phyloP scores from a whole-genome alignment of 1,140 invertebrate genomes.

The Drosophila lini region DNA sequence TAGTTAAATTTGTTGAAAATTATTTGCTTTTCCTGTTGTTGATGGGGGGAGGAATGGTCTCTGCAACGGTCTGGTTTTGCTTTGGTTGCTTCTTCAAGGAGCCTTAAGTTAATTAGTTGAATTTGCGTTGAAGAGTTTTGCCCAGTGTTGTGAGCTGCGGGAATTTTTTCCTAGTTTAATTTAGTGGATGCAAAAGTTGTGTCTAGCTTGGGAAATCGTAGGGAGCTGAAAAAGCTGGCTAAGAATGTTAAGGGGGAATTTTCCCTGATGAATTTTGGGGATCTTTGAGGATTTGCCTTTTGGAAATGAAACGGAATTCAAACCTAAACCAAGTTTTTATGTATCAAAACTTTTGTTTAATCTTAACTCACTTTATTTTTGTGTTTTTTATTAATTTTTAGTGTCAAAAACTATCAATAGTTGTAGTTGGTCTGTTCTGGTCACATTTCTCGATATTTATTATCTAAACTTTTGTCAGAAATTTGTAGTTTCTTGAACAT shows the following conservation, averaged over 20 bases:
- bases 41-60: conserved; percentile 15
- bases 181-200: conserved; percentile 56
- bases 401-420: background rate
- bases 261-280: background rate
- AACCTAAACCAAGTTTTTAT: background rate
- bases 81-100: conserved; percentile 43
- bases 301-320: background rate
- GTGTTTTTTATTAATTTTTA: background rate
- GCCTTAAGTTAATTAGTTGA: conserved; percentile 68
- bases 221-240: background rate
- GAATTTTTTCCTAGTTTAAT: conserved; percentile 62
- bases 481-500: background rate
- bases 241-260: background rate
- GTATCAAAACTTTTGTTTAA: background rate
- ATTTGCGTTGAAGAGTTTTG: conserved; percentile 57
- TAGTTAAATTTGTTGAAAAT: conserved; percentile 73
- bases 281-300: background rate
- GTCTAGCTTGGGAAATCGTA: background rate
- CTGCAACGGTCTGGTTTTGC: conserved; percentile 32
- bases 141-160: conserved; percentile 19
- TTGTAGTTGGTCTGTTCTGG: background rate
- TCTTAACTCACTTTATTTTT: background rate
- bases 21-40: conserved; percentile 62
- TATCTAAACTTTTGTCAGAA: background rate
- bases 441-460: background rate